These are phyloP conservation scores for Apeira syringaria DNA, from an alignment of 2,888 invertebrate species.

Conservation along the genomic window DNA sequence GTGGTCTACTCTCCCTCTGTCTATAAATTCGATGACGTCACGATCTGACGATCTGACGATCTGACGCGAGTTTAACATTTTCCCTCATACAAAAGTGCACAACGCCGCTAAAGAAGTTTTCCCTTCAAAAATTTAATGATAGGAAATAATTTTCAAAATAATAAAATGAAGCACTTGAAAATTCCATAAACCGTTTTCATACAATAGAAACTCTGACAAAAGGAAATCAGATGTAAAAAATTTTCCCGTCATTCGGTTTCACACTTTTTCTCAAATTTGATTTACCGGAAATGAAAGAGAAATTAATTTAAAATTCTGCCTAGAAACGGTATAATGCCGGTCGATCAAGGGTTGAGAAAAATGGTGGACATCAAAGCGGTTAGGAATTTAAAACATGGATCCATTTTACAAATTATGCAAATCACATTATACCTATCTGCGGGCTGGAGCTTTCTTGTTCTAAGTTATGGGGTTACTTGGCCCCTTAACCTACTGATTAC, in stretches of 20 bases:
- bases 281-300: slow-evolving; percentile 28
- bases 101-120: too few species aligned
- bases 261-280: slow-evolving; percentile 20
- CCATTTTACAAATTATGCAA: slow-evolving; percentile 53
- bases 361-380: slow-evolving; percentile 37
- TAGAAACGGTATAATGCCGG: slow-evolving; percentile 7
- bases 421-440: slow-evolving; percentile 22
- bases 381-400: slow-evolving; percentile 38
- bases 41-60: too few species aligned
- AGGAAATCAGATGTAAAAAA: neutral
- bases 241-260: neutral
- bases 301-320: slow-evolving; percentile 2
- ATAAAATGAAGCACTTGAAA: too few species aligned
- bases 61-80: too few species aligned
- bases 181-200: neutral
- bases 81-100: too few species aligned
- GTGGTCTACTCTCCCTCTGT: too few species aligned
- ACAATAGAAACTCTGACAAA: neutral
- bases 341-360: slow-evolving; percentile 38
- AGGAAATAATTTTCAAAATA: too few species aligned
- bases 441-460: slow-evolving; percentile 6
- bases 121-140: too few species aligned
- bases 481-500: too few species aligned
- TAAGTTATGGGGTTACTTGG: neutral
- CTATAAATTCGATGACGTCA: too few species aligned